Percentiles rank a stretch among this genome's conserved stretches.
Conservation (phyloP, 2,888 invertebrate species). For the Perdita meconis region DNA sequence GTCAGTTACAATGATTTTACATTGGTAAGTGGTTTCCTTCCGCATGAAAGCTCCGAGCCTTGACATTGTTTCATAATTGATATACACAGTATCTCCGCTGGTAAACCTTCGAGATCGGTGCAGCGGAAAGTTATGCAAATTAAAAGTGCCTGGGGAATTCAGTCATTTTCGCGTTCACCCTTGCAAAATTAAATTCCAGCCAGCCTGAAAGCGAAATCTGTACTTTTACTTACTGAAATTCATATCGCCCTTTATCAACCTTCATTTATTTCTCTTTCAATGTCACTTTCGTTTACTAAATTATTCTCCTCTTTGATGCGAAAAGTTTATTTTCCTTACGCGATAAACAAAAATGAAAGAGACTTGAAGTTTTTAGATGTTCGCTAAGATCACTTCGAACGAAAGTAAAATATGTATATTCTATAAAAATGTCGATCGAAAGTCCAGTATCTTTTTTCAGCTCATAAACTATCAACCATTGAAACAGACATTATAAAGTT, state of each 20-base stretch:
- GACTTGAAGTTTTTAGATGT: no score
- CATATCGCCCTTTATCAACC: background rate
- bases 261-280: background rate
- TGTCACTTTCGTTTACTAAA: no score
- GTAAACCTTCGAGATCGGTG: slow-evolving; percentile 32
- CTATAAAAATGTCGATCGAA: background rate
- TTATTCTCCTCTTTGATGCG: no score
- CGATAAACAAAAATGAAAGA: no score
- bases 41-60: slow-evolving; percentile 1
- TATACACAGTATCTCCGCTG: slow-evolving; percentile 13
- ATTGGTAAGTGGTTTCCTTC: background rate
- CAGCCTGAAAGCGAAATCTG: slow-evolving; percentile 52
- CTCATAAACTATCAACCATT: slow-evolving; percentile 16
- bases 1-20: no score
- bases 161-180: slow-evolving; percentile 68
- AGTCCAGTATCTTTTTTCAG: background rate
- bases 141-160: slow-evolving; percentile 70
- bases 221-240: slow-evolving; percentile 40
- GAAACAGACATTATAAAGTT: slow-evolving; percentile 45
- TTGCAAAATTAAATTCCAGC: slow-evolving; percentile 73
- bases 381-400: background rate
- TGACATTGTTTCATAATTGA: slow-evolving; percentile 18
- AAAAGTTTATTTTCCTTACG: no score
- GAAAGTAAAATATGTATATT: background rate
- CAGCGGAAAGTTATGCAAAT: slow-evolving; percentile 73